A percentile compares a stretch with the other conserved stretches of the same genome.
Conservation (phyloP, 2,797 vertebrate species). For the Vespertilio murinus region DNA sequence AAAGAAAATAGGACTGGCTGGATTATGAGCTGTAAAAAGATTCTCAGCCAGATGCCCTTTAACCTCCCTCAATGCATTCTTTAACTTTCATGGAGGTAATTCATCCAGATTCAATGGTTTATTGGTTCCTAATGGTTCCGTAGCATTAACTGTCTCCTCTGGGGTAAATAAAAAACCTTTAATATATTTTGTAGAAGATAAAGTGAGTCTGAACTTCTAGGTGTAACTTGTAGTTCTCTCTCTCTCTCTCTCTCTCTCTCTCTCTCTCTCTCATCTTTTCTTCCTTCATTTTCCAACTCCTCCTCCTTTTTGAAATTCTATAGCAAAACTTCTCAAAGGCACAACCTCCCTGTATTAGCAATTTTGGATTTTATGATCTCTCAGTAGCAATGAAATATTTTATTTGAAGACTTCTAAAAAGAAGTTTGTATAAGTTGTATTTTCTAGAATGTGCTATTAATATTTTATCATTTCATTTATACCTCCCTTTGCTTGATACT, state of each 20-base stretch:
- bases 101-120: constrained; percentile 73
- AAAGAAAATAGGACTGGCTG: background rate
- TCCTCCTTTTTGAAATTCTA: constrained; percentile 38
- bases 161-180: constrained; percentile 77
- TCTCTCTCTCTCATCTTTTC: background rate
- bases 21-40: constrained; percentile 55
- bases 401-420: constrained; percentile 40
- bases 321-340: constrained; percentile 12
- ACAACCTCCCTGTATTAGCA: constrained; percentile 55
- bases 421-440: background rate
- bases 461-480: constrained; percentile 53
- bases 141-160: constrained; percentile 74
- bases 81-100: constrained; percentile 76
- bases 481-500: constrained; percentile 16
- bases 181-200: constrained; percentile 69
- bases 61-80: constrained; percentile 59
- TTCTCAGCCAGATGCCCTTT: constrained; percentile 64
- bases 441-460: background rate
- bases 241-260: too few relatives aligned
- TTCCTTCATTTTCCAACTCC: background rate
- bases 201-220: constrained; percentile 65
- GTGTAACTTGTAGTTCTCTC: constrained; percentile 71
- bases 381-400: background rate
- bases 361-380: constrained; percentile 18
- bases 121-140: constrained; percentile 72